Percentiles rank a stretch among this genome's conserved stretches.
These are phyloP conservation scores for Chrysaora quinquecirrha DNA, from an alignment of 30 jellyfish, hydroid and myxozoan genomes.

Conservation along the genomic window DNA sequence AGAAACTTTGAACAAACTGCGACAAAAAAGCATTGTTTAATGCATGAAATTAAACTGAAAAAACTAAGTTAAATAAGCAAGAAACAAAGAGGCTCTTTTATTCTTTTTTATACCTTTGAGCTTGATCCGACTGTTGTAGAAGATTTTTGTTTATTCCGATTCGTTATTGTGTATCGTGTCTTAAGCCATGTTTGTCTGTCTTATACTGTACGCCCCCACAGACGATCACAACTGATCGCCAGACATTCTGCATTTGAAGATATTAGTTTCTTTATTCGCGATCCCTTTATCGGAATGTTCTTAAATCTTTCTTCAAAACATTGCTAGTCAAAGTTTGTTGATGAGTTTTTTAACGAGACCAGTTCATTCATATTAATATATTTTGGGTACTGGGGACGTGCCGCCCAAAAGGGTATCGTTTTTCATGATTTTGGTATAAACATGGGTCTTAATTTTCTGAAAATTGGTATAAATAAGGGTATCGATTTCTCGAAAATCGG, in stretches of 20 bases:
- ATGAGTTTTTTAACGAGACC: not conserved
- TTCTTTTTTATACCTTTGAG: not conserved
- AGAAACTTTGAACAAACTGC: not conserved
- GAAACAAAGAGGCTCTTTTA: not conserved
- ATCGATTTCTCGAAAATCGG: too few species aligned
- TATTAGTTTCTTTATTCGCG: not conserved
- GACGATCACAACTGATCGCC: not conserved
- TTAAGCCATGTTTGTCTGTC: not conserved
- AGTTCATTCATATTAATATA: too few species aligned
- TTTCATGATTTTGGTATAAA: too few species aligned
- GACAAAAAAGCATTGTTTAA: not conserved
- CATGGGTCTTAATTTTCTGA: too few species aligned
- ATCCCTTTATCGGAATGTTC: not conserved
- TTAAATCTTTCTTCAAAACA: not conserved
- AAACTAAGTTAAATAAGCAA: too few species aligned
- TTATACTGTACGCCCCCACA: not conserved
- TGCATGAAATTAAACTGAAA: not conserved
- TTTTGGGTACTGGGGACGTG: too few species aligned
- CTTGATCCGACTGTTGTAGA: not conserved
- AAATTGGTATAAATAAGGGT: too few species aligned
- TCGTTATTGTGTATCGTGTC: not conserved
- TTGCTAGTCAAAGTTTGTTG: not conserved
- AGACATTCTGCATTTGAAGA: not conserved
- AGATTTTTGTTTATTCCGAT: not conserved
- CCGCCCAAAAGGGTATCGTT: too few species aligned